A percentile compares a stretch with the other conserved stretches of the same genome.
phyloP scores from a whole-genome alignment of 2,113 vertebrate species.

The Vanacampus margaritifer region DNA sequence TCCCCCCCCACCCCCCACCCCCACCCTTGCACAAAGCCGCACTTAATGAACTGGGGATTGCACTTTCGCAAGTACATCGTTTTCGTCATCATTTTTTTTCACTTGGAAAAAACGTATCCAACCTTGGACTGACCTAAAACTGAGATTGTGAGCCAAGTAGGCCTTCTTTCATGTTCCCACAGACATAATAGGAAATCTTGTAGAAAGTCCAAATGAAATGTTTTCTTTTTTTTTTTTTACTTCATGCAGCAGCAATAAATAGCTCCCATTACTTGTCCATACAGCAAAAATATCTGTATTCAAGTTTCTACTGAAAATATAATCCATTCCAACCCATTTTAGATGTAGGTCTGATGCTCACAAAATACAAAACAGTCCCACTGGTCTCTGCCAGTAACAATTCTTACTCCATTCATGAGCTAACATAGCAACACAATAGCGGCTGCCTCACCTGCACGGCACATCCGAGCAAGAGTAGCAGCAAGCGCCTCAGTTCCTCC shows the following conservation, averaged over 20 bases:
- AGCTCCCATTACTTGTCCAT: neutral
- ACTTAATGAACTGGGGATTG: neutral
- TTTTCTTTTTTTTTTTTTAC: neutral
- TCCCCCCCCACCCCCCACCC: too few relatives aligned
- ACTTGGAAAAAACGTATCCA: neutral
- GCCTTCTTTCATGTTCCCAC: neutral
- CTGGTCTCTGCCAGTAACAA: neutral
- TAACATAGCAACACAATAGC: neutral
- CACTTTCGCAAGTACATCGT: neutral
- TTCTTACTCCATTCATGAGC: too few relatives aligned
- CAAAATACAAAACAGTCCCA: neutral
- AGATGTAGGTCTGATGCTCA: neutral
- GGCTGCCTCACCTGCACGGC: slow-evolving; percentile 80
- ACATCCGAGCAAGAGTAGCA: slow-evolving; percentile 81
- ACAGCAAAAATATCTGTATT: neutral
- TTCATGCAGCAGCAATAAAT: neutral
- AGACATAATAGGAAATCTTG: neutral
- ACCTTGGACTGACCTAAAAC: neutral
- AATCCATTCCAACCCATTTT: neutral
- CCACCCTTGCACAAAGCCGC: neutral
- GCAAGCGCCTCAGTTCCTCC: slow-evolving; percentile 77
- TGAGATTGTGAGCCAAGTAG: neutral
- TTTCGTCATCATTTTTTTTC: neutral
- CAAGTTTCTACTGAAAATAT: too few relatives aligned
- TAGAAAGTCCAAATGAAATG: neutral